Evolutionary conservation across 2,797 vertebrate species (phyloP), one percentile per base, ranked within the genome.

Genomic region (Sylvilagus floridanus): DNA sequence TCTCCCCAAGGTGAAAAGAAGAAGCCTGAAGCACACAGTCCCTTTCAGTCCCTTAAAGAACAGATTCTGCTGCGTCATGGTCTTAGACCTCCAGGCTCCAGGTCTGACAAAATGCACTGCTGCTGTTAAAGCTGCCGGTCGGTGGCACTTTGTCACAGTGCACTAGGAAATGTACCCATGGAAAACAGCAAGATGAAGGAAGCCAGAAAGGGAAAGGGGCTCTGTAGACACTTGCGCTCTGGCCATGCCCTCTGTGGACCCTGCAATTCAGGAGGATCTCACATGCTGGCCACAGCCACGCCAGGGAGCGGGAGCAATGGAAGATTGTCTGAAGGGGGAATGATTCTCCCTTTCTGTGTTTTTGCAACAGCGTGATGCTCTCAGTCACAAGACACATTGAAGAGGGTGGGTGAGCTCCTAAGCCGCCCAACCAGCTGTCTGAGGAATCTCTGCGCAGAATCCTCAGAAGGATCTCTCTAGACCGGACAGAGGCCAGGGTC

Each of bases 201-300:
- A 0, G n/a, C 47, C n/a, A 77, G 50, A 32, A 65, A 83, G 52
- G 6, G 57, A 28, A 32, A 76, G 73, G 42, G 26, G 54, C 12
- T 11, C 13, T 24, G 30, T 62, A 82, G 63, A 13, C 1, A 57
- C 28, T 37, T 60, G 16, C 71, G n/a, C 1, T 2, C 17, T 21
- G 26, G 52, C 28, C 10, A 66, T 7, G 2, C 21, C 28, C 4
- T 3, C 17, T 0, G 7, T 2, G 24, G 8, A n/a, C 3, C 24
- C 5, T 37, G 3, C 5, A 30, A n/a, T 13, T 32, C 9, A 2
- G 71, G 35, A 88, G 35, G 52, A 63, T 10, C 62, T 68, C 26
- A 16, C 17, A 47, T 24, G 19, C 52, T 71, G 50, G 24, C 76
- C 42, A 75, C 69, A 54, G 68, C 21, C 71, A 30, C 71, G 37